Conservation (phyloP, 53 echinoderm and acorn worm genomes). For the Holothuria leucospilota region DNA sequence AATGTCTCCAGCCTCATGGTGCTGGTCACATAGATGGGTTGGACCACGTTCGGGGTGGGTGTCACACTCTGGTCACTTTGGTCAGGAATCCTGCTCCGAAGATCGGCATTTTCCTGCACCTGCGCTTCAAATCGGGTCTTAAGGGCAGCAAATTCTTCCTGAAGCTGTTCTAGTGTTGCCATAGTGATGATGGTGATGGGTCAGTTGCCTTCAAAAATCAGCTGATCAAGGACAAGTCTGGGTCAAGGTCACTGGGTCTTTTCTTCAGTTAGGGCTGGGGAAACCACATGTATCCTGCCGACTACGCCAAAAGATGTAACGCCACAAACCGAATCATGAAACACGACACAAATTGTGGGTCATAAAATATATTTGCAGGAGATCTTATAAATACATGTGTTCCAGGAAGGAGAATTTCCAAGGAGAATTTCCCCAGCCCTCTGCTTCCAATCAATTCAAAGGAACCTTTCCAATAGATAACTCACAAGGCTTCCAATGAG, state of each 20-base stretch:
- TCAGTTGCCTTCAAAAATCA: neutral
- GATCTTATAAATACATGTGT: too few relatives aligned
- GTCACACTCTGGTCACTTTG: neutral
- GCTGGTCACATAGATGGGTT: slow-evolving; percentile 15
- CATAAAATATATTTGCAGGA: too few relatives aligned
- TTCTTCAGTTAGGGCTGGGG: too few relatives aligned
- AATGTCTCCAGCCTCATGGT: slow-evolving; percentile 59
- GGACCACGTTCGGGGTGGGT: neutral
- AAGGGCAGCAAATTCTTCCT: neutral
- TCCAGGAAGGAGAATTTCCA: neutral
- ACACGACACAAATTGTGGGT: too few relatives aligned
- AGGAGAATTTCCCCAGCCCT: too few relatives aligned
- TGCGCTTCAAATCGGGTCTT: slow-evolving; percentile 9
- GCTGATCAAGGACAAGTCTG: neutral
- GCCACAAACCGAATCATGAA: too few relatives aligned
- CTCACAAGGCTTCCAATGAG: too few relatives aligned
- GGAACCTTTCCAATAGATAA: too few relatives aligned
- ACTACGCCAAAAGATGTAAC: slow-evolving; percentile 9
- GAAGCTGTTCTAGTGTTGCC: neutral
- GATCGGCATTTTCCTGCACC: neutral
- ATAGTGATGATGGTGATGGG: too few relatives aligned
- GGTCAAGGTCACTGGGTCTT: neutral
- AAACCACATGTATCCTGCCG: slow-evolving; percentile 26
- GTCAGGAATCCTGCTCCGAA: neutral
- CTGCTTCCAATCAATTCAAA: too few relatives aligned